These are phyloP conservation scores for Anagrus nilaparvatae DNA, from an alignment of 1,140 invertebrate genomes.

Conservation along the genomic window DNA sequence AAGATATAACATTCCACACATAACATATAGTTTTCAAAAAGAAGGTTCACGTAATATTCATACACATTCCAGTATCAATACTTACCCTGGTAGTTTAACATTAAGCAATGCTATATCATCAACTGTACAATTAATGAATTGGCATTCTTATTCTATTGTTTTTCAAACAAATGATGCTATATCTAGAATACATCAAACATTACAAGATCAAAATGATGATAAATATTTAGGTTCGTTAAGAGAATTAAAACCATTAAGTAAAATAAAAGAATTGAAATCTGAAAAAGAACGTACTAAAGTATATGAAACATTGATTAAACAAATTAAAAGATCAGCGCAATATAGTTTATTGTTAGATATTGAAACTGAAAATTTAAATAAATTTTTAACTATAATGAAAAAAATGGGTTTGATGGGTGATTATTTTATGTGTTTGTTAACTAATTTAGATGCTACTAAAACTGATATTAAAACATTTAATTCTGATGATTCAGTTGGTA, in stretches of 20 bases:
- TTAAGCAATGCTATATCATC: constrained; percentile 7
- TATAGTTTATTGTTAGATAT: constrained; percentile 9
- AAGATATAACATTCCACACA: no score
- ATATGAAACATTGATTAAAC: constrained; percentile 12
- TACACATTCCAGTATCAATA: neutral
- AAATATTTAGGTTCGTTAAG: constrained; percentile 6
- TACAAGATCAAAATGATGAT: neutral
- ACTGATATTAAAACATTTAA: constrained; percentile 2
- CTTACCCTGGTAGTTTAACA: neutral
- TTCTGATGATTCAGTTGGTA: constrained; percentile 9
- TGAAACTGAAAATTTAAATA: constrained; percentile 10
- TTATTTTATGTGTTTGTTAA: constrained; percentile 12
- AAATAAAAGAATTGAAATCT: constrained; percentile 5
- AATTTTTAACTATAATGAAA: constrained; percentile 8
- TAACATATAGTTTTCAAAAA: neutral
- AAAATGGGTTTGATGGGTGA: constrained; percentile 11
- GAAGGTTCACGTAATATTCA: neutral
- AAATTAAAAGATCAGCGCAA: constrained; percentile 8
- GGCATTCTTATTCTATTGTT: constrained; percentile 11
- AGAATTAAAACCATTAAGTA: constrained; percentile 3
- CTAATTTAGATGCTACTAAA: constrained; percentile 5
- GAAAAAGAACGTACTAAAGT: constrained; percentile 7
- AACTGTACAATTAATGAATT: constrained; percentile 12
- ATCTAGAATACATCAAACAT: constrained; percentile 8
- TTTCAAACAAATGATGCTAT: constrained; percentile 14